Evolutionary conservation across 2,888 invertebrate genomes (phyloP), one percentile per base, ranked within the genome.

Genomic region (Troilus luridus): DNA sequence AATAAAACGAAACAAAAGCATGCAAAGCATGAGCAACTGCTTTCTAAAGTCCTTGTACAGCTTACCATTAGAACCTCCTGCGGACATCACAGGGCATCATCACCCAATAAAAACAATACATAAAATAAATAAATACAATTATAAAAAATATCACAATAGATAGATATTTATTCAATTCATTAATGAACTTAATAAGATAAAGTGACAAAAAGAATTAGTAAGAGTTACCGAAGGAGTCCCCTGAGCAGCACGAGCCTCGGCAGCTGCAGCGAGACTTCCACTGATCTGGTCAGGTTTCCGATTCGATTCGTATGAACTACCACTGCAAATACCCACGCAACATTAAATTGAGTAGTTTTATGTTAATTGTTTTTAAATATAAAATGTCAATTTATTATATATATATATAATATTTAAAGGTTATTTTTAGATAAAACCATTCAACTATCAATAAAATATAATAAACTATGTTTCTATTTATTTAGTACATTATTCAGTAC

Each of bases 281-380:
- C 94, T 93, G 14, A 95, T 93, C 93, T 95, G 95, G 93, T 95
- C 95, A 21, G 95, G 95, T 92, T 95, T 94, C 91, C 95, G 94
- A 94, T 96, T 96, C 93, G 96, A 96, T 93, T 95, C 95, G 93
- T 96, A 95, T 89, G 95, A 94, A 93, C 96, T 96, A 91, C 95
- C 95, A 92, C 95, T 95, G 93, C 81, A 93, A 93, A 93, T 88
- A 92, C 67, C 10, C 54, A 88, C 1, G 17, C 9, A 89, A 24
- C 90, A 90, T 89, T 17, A 54, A 88, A 62, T 1, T 60, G 5
- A 41, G 41, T n/a, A n/a, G 41, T 41, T 41, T 41, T n/a, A n/a
- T n/a, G n/a, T n/a, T n/a, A n/a, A n/a, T n/a, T n/a, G n/a, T n/a
- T n/a, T n/a, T n/a, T n/a, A n/a, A n/a, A n/a, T n/a, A n/a, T n/a